Percentiles rank a stretch among this genome's conserved stretches.
phyloP scores from a whole-genome alignment of 1,140 invertebrate species.

The Aradophagus sp. region DNA sequence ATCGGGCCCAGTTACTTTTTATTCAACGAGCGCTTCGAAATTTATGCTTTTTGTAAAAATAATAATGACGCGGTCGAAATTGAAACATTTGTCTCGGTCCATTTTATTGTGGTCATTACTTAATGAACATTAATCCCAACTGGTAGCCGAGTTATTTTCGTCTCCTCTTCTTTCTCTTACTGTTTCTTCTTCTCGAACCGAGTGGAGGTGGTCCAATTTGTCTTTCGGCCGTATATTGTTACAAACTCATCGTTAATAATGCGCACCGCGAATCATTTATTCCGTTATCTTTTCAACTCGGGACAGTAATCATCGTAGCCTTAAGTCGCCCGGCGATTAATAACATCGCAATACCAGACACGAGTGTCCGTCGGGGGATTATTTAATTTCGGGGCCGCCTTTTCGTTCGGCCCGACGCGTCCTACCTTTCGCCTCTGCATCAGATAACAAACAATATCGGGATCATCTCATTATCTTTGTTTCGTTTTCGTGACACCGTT shows the following conservation, averaged over 20 bases:
- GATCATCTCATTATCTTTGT: constrained; percentile 37
- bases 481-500: constrained; percentile 21
- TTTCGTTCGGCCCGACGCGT: constrained; percentile 27
- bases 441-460: constrained; percentile 40
- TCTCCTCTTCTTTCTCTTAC: too few relatives aligned
- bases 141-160: constrained; percentile 56
- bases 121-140: too few relatives aligned
- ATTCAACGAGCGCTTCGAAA: too few relatives aligned
- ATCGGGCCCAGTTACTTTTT: too few relatives aligned
- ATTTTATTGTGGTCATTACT: too few relatives aligned
- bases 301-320: constrained; percentile 49
- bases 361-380: constrained; percentile 32
- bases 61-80: too few relatives aligned
- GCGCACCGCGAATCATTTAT: constrained; percentile 57
- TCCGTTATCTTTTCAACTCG: constrained; percentile 56
- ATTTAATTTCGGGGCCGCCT: constrained; percentile 39
- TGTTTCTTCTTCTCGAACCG: constrained; percentile 56
- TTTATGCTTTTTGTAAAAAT: too few relatives aligned
- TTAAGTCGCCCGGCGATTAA: constrained; percentile 41
- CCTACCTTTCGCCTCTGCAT: constrained; percentile 37
- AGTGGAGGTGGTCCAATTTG: constrained; percentile 75
- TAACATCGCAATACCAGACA: constrained; percentile 30
- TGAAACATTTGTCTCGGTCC: too few relatives aligned
- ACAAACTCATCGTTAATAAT: constrained; percentile 75
- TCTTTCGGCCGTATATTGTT: constrained; percentile 72